Conservation (phyloP, 2,113 vertebrate species). For the Ochotona princeps region DNA sequence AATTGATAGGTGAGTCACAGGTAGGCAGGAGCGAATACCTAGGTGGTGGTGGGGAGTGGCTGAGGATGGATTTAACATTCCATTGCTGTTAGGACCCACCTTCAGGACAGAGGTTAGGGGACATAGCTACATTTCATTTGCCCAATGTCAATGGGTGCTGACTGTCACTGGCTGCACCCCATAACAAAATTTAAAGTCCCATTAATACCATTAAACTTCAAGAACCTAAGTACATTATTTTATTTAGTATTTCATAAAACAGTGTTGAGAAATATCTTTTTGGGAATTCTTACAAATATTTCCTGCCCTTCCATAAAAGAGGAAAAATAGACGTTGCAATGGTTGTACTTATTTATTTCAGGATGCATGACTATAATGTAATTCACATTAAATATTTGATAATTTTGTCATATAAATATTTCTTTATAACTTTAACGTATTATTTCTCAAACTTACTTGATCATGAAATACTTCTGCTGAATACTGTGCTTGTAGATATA, state of each 20-base stretch:
- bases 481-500: not conserved
- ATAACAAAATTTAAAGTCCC: too few relatives aligned
- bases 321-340: not conserved
- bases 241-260: not conserved
- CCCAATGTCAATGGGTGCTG: too few relatives aligned
- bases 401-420: not conserved
- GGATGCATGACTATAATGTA: not conserved
- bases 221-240: not conserved
- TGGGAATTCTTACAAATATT: not conserved
- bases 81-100: too few relatives aligned
- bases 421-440: not conserved
- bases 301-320: not conserved
- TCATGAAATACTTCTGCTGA: not conserved
- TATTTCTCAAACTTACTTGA: conserved; percentile 4
- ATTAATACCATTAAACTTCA: not conserved
- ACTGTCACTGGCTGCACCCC: too few relatives aligned
- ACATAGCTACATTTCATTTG: too few relatives aligned
- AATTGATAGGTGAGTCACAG: too few relatives aligned
- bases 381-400: not conserved
- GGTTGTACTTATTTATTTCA: not conserved
- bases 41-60: too few relatives aligned
- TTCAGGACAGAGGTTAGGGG: too few relatives aligned
- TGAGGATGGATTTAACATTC: too few relatives aligned
- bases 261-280: not conserved
- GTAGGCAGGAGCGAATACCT: too few relatives aligned